Conservation (phyloP, 1,140 invertebrate genomes). For the Nasonia giraulti region DNA sequence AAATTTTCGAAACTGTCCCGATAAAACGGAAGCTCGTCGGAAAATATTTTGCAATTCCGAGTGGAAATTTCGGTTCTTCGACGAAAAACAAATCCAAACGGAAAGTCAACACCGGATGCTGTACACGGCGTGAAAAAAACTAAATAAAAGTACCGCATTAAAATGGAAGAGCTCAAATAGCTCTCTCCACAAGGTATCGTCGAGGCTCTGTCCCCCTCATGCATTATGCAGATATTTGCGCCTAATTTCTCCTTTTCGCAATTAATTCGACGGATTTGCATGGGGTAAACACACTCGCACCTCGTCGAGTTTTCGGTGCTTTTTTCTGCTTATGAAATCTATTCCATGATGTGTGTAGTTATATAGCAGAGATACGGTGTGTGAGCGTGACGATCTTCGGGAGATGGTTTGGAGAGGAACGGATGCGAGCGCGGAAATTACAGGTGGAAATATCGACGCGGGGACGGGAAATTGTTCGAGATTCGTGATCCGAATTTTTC, state of each 20-base stretch:
- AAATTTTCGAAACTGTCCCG: background rate
- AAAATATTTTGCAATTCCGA: background rate
- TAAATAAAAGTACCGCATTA: slow-evolving; percentile 16
- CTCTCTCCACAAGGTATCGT: background rate
- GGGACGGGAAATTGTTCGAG: background rate
- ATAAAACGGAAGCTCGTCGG: background rate
- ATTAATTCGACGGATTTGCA: slow-evolving; percentile 43
- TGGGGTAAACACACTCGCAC: slow-evolving; percentile 36
- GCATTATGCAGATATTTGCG: slow-evolving; percentile 46
- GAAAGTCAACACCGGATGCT: background rate
- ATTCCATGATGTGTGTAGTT: too few relatives aligned
- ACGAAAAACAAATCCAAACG: background rate
- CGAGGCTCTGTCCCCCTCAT: slow-evolving; percentile 15
- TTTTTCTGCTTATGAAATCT: slow-evolving; percentile 13
- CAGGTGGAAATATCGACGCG: background rate
- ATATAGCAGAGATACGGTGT: too few relatives aligned
- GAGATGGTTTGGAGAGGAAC: background rate
- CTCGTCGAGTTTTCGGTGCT: background rate
- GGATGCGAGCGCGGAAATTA: background rate
- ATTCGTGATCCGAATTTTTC: background rate
- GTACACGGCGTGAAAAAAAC: background rate
- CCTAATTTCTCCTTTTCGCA: slow-evolving; percentile 42
- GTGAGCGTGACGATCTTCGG: background rate
- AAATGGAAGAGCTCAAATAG: slow-evolving; percentile 44
- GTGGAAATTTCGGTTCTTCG: background rate